A percentile compares a stretch with the other conserved stretches of the same genome.
Conservation (phyloP, 1,140 invertebrate species). For the Acromyrmex echinatior region DNA sequence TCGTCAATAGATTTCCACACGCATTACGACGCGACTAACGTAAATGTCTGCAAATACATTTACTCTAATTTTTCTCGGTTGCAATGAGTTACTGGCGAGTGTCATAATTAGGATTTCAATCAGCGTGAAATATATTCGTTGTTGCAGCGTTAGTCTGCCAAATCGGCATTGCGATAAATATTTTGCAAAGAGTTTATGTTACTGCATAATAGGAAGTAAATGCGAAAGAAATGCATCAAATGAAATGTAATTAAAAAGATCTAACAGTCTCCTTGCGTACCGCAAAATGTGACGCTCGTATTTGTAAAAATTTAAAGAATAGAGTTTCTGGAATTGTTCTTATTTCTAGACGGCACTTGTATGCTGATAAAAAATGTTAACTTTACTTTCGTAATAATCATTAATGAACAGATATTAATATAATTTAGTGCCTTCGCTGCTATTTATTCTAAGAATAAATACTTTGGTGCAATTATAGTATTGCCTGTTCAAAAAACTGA, state of each 20-base stretch:
- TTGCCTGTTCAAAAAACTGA: constrained; percentile 49
- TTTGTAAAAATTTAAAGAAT: constrained; percentile 43
- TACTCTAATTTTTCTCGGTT: constrained; percentile 44
- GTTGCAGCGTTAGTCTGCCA: background rate
- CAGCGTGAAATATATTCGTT: constrained; percentile 18
- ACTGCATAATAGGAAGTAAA: constrained; percentile 8
- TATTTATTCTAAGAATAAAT: constrained; percentile 65
- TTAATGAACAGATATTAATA: constrained; percentile 60
- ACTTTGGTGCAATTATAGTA: constrained; percentile 61
- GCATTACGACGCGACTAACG: constrained; percentile 28
- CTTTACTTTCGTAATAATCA: constrained; percentile 58
- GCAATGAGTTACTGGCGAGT: constrained; percentile 17
- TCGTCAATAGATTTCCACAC: constrained; percentile 42
- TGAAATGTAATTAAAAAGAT: constrained; percentile 14
- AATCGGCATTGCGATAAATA: constrained; percentile 20
- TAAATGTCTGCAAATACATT: constrained; percentile 18
- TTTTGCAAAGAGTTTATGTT: constrained; percentile 31
- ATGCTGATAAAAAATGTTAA: constrained; percentile 57
- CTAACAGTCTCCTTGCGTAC: constrained; percentile 20
- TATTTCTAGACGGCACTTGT: constrained; percentile 48
- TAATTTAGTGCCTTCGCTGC: constrained; percentile 65
- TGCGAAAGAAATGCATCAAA: constrained; percentile 13
- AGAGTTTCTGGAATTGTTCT: constrained; percentile 41
- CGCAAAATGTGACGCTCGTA: constrained; percentile 31
- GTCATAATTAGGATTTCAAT: constrained; percentile 34